Base-by-base conservation (phyloP, 2,113 vertebrate species). In the Mastomys natalensis region DNA sequence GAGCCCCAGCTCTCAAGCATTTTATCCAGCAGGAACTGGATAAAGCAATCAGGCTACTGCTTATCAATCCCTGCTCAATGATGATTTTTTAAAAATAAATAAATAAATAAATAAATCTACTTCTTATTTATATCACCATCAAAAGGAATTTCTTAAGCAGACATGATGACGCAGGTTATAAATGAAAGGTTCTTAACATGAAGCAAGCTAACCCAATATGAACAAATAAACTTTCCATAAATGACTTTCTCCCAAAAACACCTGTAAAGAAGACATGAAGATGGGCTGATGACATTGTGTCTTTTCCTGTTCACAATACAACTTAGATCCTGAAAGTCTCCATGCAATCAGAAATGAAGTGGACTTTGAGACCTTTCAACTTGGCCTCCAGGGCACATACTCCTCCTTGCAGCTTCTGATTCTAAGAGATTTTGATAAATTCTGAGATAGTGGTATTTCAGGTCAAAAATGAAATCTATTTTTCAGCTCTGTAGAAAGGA, bases 401-500 rank as follows among this genome's bases (percentile, higher is more conserved):
- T 89, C 13, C n/a, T 85, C 17, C 87, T 95, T 87, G 93, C 74
- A 93, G 62, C 86, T 86, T 96, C 55, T 48, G 34, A 94, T 24
- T 90, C 43, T 93, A 85, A 90, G 21, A 93, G 53, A 95, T 53
- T 90, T 96, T 80, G 89, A 95, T 91, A 62, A 94, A 66, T 97
- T 95, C 82, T 93, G 29, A 90, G 86, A 78, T 96, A 91, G 21
- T 58, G 73, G 81, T 86, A 62, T 96, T 92, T 96, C 86, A 91
- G 81, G 34, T 96, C 93, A 97, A 92, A 87, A 97, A 96, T 77
- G 58, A 93, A 96, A 95, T 89, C 76, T 89, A 43, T 86, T 96
- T 94, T 95, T 92, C 84, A 96, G n/a, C 19, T 95, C 17, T 95
- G 21, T 17, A 91, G 60, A 95, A 96, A 95, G 92, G 34, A 15